Evolutionary conservation across 2,113 vertebrate genomes (phyloP).

Genomic region (Mustelus asterias): DNA sequence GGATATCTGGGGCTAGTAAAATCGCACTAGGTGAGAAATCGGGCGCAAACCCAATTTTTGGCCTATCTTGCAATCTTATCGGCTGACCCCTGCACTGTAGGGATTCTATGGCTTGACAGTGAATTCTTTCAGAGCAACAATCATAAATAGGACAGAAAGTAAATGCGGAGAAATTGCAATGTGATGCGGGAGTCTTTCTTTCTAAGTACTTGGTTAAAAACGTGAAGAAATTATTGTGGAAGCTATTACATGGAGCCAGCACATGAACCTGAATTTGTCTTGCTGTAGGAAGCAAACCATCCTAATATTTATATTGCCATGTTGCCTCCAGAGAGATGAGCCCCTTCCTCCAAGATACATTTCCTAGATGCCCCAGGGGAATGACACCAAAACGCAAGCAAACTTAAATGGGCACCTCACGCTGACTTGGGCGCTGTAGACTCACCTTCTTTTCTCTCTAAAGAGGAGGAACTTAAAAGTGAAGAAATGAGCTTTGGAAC

Average conservation of each 20-base stretch:
- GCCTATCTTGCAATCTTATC: too few species aligned
- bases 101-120: neutral
- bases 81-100: too few species aligned
- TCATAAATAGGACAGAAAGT: neutral
- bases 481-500: neutral
- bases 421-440: neutral
- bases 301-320: neutral
- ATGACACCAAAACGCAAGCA: neutral
- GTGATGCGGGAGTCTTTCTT: neutral
- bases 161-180: neutral
- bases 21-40: too few species aligned
- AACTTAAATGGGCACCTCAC: neutral
- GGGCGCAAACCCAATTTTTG: too few species aligned
- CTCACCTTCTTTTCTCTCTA: too few species aligned
- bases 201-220: neutral
- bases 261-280: too few species aligned
- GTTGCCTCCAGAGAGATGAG: neutral
- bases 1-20: too few species aligned
- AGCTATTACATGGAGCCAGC: neutral
- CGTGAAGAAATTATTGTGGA: neutral
- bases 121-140: neutral
- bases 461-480: neutral
- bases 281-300: neutral
- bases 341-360: neutral
- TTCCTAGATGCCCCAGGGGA: neutral